Base-by-base conservation (phyloP, 2,797 vertebrate genomes). In the Poliocrania exsul region DNA sequence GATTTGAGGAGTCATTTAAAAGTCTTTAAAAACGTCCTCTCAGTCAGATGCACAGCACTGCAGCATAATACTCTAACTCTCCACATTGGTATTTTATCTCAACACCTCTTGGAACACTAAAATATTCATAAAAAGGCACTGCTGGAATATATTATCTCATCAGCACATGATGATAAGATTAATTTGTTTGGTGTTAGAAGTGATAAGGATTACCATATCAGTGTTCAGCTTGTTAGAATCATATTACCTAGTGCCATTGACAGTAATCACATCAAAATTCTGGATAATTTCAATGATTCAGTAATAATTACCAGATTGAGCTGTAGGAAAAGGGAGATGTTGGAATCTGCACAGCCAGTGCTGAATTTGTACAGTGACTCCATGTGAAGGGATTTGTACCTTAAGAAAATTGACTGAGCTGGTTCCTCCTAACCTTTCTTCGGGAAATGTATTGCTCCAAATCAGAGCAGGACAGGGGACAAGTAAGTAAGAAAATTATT, bases 141-240 rank as follows among this genome's bases (percentile, higher is more conserved):
- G n/a, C 75, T 94, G 62, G 79, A 93, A 91, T 73, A 91, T 16
- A 47, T 95, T 93, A 92, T 95, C 85, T 96, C 90, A 96, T 77
- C 84, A 93, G 74, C 19, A 88, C 64, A 61, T 12, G 37, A 46
- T 71, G 79, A 88, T 96, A 89, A 92, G 85, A 90, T 84, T 92
- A 93, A 95, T 72, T 51, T 81, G 77, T 92, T 86, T 91, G 49
- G 54, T 38, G 6, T 81, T 84, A 85, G 57, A 75, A 86, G 62
- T 28, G 77, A 88, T 96, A 93, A 90, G 77, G 71, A 82, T 94
- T 93, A 70, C 65, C 17, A 3, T 88, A 94, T 90, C 77, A 44
- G 66, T 46, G 44, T 81, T 91, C 19, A 73, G 54, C 58, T 91
- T 70, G 61, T 81, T 94, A 64, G 81, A 91, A 50, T 81, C 49